These are phyloP conservation scores for Sciurus niger DNA, from an alignment of 2,113 vertebrate species.

Conservation along the genomic window DNA sequence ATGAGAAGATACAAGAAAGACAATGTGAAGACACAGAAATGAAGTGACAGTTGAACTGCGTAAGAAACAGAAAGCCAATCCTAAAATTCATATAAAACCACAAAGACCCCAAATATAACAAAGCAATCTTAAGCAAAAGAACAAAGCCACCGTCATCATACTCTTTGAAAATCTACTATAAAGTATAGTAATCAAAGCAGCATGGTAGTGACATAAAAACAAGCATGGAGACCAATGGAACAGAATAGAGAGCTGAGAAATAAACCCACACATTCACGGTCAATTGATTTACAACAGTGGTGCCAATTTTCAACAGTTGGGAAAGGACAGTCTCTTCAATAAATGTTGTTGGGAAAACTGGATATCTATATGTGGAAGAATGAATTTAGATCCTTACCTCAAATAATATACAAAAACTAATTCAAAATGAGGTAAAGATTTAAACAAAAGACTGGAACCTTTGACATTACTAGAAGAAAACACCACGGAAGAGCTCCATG, in stretches of 20 bases:
- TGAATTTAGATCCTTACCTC: no score
- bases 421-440: background rate
- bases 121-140: background rate
- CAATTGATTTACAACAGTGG: no score
- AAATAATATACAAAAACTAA: no score
- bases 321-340: no score
- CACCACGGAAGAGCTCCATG: background rate
- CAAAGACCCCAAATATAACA: no score
- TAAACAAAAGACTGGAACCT: background rate
- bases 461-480: background rate
- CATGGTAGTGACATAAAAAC: background rate
- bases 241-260: no score
- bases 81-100: no score
- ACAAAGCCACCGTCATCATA: background rate
- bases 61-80: conserved; percentile 86
- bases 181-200: background rate
- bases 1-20: conserved; percentile 74
- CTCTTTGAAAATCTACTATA: background rate
- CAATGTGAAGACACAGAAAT: conserved; percentile 99
- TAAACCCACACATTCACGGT: no score
- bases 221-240: no score
- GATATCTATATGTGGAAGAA: no score
- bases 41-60: conserved; percentile 98
- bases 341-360: no score
- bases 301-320: no score